A percentile compares a stretch with the other conserved stretches of the same genome.
Conservation (phyloP, 2,888 invertebrate species). For the Ecliptopera silaceata region DNA sequence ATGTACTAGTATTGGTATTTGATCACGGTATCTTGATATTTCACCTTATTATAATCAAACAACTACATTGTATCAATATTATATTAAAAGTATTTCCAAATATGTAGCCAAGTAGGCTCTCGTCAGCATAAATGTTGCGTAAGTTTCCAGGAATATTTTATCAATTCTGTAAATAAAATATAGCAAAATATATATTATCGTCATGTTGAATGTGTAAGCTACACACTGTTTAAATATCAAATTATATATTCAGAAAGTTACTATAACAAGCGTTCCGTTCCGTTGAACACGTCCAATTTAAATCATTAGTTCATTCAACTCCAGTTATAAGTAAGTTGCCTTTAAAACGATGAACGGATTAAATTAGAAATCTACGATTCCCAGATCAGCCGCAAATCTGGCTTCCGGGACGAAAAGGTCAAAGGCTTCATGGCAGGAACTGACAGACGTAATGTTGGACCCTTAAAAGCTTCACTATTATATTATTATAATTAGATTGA, state of each 20-base stretch:
- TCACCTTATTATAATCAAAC: no score
- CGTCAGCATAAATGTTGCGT: no score
- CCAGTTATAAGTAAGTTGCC: conserved; percentile 37
- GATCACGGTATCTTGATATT: not conserved
- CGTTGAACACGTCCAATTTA: not conserved
- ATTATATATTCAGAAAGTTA: no score
- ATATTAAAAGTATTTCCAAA: no score
- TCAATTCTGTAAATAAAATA: no score
- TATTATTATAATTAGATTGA: conserved; percentile 37
- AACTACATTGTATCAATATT: no score
- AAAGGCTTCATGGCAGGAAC: conserved; percentile 33
- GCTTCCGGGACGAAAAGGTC: conserved; percentile 36
- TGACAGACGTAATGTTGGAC: conserved; percentile 33
- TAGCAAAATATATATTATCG: no score
- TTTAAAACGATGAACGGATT: conserved; percentile 31
- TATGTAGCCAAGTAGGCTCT: no score
- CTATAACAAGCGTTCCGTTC: no score
- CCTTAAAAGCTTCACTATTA: conserved; percentile 31
- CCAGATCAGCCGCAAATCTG: conserved; percentile 36
- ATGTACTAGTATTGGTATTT: not conserved
- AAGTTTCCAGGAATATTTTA: no score
- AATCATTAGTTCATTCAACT: conserved; percentile 29
- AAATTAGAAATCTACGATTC: conserved; percentile 33
- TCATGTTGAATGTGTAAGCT: no score
- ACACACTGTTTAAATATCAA: no score